These are phyloP conservation scores for Tangara arthus DNA, from an alignment of 2,797 vertebrate genomes.

Conservation along the genomic window DNA sequence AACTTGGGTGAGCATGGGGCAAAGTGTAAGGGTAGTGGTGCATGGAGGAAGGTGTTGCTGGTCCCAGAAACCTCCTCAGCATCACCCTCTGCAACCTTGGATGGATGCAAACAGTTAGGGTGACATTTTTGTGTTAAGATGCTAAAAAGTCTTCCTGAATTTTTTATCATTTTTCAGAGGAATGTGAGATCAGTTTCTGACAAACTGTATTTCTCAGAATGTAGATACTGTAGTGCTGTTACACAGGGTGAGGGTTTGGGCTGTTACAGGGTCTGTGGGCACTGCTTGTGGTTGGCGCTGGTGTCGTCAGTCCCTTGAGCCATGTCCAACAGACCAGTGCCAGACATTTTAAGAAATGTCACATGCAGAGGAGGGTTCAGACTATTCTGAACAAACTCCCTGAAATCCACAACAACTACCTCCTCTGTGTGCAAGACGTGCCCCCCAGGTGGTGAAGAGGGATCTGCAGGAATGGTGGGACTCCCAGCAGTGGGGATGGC, in stretches of 20 bases:
- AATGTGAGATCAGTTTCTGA: background rate
- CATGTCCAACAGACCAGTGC: rapidly evolving
- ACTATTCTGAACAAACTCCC: background rate
- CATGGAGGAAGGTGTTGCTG: rapidly evolving
- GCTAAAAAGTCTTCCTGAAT: background rate
- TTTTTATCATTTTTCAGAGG: background rate
- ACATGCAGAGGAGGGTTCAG: background rate
- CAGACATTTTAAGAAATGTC: background rate
- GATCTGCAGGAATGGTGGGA: rapidly evolving
- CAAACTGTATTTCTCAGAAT: background rate
- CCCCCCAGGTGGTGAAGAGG: rapidly evolving
- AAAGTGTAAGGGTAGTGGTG: background rate
- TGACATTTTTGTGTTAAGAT: background rate
- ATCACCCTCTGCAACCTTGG: background rate
- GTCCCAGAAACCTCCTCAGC: background rate
- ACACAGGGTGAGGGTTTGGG: background rate
- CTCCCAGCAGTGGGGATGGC: rapidly evolving
- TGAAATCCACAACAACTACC: background rate
- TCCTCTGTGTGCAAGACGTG: background rate
- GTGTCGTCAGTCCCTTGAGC: rapidly evolving
- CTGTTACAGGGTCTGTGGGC: background rate
- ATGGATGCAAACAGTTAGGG: no score
- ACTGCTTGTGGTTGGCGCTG: rapidly evolving
- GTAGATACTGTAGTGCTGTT: background rate
- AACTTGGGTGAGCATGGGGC: no score